Evolutionary conservation across 2,888 invertebrate genomes (phyloP).

Genomic region (Clivina fossor): DNA sequence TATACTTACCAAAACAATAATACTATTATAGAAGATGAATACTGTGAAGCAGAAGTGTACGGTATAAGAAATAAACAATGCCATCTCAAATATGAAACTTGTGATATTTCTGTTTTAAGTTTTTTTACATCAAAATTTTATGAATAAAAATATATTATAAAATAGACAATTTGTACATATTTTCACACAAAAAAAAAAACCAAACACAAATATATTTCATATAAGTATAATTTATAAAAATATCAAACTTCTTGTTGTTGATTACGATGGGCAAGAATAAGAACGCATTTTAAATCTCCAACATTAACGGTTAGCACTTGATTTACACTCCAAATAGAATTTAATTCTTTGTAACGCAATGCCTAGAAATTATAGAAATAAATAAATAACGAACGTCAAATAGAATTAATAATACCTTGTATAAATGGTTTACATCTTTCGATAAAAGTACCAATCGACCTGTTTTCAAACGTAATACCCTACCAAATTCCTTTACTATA

Average conservation of each 20-base stretch:
- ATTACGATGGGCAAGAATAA: too few species aligned
- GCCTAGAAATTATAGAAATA: constrained; percentile 21
- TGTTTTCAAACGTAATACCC: constrained; percentile 51
- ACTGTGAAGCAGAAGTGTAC: neutral
- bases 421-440: constrained; percentile 46
- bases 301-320: constrained; percentile 9
- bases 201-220: too few species aligned
- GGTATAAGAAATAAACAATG: constrained; percentile 1
- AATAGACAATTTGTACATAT: too few species aligned
- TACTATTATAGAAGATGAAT: neutral
- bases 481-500: constrained; percentile 55
- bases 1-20: neutral
- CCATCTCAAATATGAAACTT: neutral
- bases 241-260: too few species aligned
- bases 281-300: constrained; percentile 15
- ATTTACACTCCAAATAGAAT: constrained; percentile 1
- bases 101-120: neutral
- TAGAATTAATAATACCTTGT: constrained; percentile 8
- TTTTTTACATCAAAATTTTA: constrained; percentile 7
- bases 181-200: too few species aligned
- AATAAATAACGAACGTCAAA: neutral
- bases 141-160: neutral
- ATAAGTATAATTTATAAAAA: too few species aligned
- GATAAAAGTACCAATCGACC: constrained; percentile 58
- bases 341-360: neutral